Evolutionary conservation across 2,797 vertebrate genomes (phyloP).

Genomic region (Phalloptychus januarius): DNA sequence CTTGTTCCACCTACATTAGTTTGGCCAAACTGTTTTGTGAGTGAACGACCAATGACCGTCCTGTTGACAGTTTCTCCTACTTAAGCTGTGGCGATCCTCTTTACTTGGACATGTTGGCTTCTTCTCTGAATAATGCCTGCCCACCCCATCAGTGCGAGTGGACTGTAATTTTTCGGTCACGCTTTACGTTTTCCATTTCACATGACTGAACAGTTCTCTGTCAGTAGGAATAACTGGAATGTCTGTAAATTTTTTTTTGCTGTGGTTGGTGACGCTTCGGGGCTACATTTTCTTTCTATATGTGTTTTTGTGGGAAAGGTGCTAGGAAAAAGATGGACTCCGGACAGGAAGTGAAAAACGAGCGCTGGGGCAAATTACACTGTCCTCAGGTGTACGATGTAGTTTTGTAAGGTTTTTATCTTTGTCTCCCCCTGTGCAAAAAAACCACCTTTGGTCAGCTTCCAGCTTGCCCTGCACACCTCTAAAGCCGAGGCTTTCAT

Average conservation of each 20-base stretch:
- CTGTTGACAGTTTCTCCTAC: neutral
- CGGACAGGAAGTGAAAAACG: conserved; percentile 11
- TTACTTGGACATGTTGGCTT: neutral
- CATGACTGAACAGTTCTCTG: too few relatives aligned
- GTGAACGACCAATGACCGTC: neutral
- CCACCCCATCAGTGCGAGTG: neutral
- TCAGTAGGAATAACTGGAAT: conserved; percentile 29
- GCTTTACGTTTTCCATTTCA: too few relatives aligned
- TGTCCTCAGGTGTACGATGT: conserved; percentile 38
- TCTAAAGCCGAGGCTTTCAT: conserved; percentile 34
- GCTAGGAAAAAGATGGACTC: conserved; percentile 39
- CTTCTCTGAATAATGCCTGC: neutral
- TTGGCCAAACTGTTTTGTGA: neutral
- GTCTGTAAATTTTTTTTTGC: conserved; percentile 20
- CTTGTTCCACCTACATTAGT: neutral
- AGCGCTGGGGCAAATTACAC: conserved; percentile 50
- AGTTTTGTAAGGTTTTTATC: conserved; percentile 45
- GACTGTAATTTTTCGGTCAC: neutral
- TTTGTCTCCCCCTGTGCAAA: conserved; percentile 37
- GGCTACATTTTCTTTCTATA: conserved; percentile 40
- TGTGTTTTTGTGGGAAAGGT: conserved; percentile 49
- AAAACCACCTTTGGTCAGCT: conserved; percentile 48
- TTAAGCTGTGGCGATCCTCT: neutral
- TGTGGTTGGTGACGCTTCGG: conserved; percentile 58
- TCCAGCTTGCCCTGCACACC: conserved; percentile 34